A percentile compares a stretch with the other conserved stretches of the same genome.
Conservation (phyloP, 2,888 invertebrate species). For the Heliconius erato region DNA sequence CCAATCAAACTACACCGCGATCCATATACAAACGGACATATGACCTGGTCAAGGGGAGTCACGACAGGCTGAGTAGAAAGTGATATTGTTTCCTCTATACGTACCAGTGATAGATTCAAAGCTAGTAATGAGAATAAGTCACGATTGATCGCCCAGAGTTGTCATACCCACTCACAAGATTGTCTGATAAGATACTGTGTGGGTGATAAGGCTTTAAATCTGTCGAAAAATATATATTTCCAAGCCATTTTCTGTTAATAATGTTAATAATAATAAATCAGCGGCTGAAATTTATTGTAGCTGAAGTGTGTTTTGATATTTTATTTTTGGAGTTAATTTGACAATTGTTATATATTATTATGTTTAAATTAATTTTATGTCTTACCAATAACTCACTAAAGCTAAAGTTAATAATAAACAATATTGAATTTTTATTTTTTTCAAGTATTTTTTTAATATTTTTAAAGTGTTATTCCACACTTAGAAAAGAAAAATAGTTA, state of each 20-base stretch:
- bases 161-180: constrained; percentile 61
- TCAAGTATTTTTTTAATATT: not conserved
- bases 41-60: constrained; percentile 67
- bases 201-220: constrained; percentile 53
- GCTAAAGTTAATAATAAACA: not conserved
- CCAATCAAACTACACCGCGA: constrained; percentile 34
- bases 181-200: constrained; percentile 53
- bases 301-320: not conserved
- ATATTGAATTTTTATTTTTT: not conserved
- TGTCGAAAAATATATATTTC: constrained; percentile 31
- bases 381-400: too few relatives aligned
- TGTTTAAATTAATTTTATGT: too few relatives aligned
- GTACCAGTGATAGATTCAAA: constrained; percentile 71
- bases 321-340: not conserved
- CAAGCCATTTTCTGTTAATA: constrained; percentile 12
- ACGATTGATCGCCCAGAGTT: constrained; percentile 75
- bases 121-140: constrained; percentile 60
- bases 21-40: constrained; percentile 51
- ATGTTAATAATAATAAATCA: constrained; percentile 17
- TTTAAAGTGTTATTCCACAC: too few relatives aligned
- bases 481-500: too few relatives aligned
- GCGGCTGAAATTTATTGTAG: constrained; percentile 7
- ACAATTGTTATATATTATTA: not conserved
- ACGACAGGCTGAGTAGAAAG: constrained; percentile 74
- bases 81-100: constrained; percentile 77